Conservation (phyloP, 2,797 vertebrate species). For the Aselliscus stoliczkanus region DNA sequence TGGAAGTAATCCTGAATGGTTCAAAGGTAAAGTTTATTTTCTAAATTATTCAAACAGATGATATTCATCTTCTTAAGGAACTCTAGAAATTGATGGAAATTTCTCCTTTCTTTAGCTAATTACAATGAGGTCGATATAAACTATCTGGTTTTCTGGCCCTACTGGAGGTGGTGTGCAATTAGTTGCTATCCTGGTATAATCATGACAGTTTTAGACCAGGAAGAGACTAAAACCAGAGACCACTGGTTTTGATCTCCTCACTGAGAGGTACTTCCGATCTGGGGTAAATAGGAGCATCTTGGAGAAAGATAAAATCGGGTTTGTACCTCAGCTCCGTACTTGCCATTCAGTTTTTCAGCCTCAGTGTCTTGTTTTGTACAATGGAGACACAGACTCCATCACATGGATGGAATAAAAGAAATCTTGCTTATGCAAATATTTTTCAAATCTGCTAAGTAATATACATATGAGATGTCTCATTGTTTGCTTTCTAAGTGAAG, state of each 20-base stretch:
- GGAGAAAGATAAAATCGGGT: background rate
- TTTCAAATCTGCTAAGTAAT: background rate
- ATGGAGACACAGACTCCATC: accelerated
- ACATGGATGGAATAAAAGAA: background rate
- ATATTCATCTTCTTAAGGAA: background rate
- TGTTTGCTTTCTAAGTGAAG: background rate
- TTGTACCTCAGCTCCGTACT: background rate
- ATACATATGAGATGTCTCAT: background rate
- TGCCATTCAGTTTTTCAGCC: background rate
- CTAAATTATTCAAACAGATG: background rate
- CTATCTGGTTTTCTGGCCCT: background rate
- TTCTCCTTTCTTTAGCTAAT: background rate
- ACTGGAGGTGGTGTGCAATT: background rate
- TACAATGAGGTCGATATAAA: background rate
- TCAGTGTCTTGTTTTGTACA: background rate
- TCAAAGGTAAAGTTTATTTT: background rate
- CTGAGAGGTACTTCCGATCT: background rate
- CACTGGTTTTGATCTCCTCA: background rate
- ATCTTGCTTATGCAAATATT: background rate
- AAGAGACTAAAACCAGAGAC: background rate
- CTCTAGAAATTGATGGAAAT: slow-evolving; percentile 8
- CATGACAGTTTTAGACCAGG: background rate
- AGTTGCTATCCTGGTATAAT: background rate
- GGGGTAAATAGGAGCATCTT: background rate
- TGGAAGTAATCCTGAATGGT: background rate